Evolutionary conservation across 1,140 invertebrate species (phyloP), one percentile per base, ranked within the genome.

Genomic region (Parapsyche elsis): DNA sequence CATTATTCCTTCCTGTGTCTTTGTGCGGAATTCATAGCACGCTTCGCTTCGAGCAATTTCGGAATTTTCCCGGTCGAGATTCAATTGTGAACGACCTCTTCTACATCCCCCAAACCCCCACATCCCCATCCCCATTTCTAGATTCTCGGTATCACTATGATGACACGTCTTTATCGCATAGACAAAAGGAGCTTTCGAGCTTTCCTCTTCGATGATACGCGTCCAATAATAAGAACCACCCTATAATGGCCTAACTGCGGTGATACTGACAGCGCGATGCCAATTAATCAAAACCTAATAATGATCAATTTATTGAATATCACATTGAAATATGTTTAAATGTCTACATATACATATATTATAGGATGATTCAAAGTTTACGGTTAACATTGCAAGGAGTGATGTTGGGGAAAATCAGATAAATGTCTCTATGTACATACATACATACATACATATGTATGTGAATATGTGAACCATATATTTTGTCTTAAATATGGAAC

Each of bases 161-260:
- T 67, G 64, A 67, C 64, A 67, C 64, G 64, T 67, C 64, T 67
- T 67, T 67, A 67, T 67, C 64, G 9, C 64, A 30, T 23, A 67
- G 64, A 67, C 64, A 67, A 67, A 67, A 23, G 64, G 24, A 26
- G 64, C 23, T 30, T 71, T 61, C 57, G 21, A 19, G 16, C 57
- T 61, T 61, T 21, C 57, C 57, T 61, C 57, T 0, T 9, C 57
- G 57, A 19, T 19, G 57, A 61, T 19, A 61, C 21, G 30, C 30
- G 30, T 38, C 7, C 30, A 38, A n/a, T 38, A 38, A 38, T 38
- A 38, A 38, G 30, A 38, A 38, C 57, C n/a, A 2, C 57, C 57
- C 5, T 23, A 67, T 67, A 67, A 67, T 67, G 64, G 64, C 10
- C 21, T 24, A 67, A 67, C 21, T 30, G 26, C 24, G 24, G 4